Evolutionary conservation across 2,113 vertebrate genomes (phyloP).

Genomic region (Chlamydotis undulata): DNA sequence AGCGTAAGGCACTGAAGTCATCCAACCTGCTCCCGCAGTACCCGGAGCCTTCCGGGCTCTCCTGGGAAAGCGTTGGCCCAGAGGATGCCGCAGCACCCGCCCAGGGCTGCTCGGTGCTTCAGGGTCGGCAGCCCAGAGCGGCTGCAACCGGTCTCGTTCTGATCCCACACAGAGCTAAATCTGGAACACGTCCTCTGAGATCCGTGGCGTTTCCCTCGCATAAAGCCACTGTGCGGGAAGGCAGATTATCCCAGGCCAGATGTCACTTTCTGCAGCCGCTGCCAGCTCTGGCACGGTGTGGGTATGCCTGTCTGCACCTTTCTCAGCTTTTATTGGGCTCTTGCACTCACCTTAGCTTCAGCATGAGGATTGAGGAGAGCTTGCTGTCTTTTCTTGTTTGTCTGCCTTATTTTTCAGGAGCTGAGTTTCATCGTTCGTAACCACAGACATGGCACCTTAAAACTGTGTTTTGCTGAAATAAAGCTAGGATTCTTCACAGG

Average conservation of each 20-base stretch:
- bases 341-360: not conserved
- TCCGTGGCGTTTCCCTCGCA: not conserved
- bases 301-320: not conserved
- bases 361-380: accelerated
- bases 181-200: conserved; percentile 38
- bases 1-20: accelerated
- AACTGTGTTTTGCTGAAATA: not conserved
- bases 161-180: conserved; percentile 8
- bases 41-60: accelerated
- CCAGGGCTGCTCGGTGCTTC: accelerated
- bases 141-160: not conserved
- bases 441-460: not conserved
- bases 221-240: not conserved
- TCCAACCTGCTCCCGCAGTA: accelerated
- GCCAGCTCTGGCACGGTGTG: accelerated
- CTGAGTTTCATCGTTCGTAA: not conserved
- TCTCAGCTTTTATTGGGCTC: not conserved
- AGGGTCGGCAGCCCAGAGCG: not conserved
- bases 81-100: not conserved
- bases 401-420: not conserved
- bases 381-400: not conserved
- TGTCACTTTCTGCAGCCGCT: not conserved
- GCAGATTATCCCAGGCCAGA: conserved; percentile 49
- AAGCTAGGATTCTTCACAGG: not conserved
- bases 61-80: accelerated